Conservation (phyloP, 2,113 vertebrate genomes). For the Caranx melampygus region DNA sequence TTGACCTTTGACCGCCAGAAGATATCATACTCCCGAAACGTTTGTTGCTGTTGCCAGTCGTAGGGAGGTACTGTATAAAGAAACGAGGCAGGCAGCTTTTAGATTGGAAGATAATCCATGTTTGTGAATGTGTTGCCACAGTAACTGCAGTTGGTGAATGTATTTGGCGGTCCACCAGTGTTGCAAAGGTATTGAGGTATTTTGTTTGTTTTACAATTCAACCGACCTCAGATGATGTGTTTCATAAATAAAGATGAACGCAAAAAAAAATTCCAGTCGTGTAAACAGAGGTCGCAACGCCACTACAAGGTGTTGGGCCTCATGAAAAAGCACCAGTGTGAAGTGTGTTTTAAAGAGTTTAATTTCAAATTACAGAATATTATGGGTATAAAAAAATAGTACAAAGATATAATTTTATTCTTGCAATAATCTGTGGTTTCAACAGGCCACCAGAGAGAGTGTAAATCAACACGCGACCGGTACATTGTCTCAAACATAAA, state of each 20-base stretch:
- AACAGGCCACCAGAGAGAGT: conserved; percentile 45
- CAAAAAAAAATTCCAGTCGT: not conserved
- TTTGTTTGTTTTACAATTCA: conserved; percentile 62
- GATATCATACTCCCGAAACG: too few relatives aligned
- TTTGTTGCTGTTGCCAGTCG: too few relatives aligned
- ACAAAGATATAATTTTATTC: conserved; percentile 61
- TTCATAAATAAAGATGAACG: not conserved
- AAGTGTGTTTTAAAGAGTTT: conserved; percentile 53
- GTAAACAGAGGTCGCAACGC: not conserved
- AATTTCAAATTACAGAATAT: conserved; percentile 66
- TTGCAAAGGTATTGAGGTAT: conserved; percentile 69
- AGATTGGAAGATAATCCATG: conserved; percentile 8
- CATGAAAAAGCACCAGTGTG: not conserved
- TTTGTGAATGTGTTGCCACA: conserved; percentile 38
- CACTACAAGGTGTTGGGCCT: not conserved
- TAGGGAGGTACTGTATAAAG: too few relatives aligned
- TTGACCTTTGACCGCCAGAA: too few relatives aligned
- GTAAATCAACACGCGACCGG: conserved; percentile 43
- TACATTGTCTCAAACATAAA: conserved; percentile 75
- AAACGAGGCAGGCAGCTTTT: not conserved
- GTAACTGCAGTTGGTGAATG: conserved; percentile 45
- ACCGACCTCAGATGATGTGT: conserved; percentile 34
- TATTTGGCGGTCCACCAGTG: conserved; percentile 43
- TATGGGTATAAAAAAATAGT: conserved; percentile 54
- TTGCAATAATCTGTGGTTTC: conserved; percentile 52